phyloP scores from a whole-genome alignment of 2,113 vertebrate species.

The Eulacestoma nigropectus region DNA sequence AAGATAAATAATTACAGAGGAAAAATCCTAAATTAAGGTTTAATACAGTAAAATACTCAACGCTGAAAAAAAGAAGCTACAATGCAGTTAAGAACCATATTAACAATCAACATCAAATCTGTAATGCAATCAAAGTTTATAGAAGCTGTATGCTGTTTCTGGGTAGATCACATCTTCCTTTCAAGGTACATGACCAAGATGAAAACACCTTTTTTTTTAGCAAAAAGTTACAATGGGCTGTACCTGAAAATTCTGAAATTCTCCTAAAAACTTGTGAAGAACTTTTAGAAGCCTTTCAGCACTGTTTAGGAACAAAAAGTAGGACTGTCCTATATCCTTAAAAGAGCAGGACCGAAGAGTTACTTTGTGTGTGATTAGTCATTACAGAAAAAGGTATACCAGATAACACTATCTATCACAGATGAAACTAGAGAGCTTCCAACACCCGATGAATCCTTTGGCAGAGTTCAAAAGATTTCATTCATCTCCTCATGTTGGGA shows the following conservation, averaged over 20 bases:
- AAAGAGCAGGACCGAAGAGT: background rate
- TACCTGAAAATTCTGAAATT: background rate
- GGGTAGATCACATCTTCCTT: conserved; percentile 5
- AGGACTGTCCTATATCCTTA: background rate
- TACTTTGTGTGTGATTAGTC: background rate
- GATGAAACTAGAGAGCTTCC: background rate
- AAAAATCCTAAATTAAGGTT: conserved; percentile 39
- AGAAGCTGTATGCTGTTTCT: conserved; percentile 10
- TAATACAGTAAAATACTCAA: background rate
- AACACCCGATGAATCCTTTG: background rate
- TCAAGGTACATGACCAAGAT: background rate
- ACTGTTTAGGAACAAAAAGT: background rate
- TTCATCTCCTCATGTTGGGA: background rate
- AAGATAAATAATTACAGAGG: background rate
- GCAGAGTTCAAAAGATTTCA: background rate
- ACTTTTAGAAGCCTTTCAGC: background rate
- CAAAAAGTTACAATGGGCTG: background rate
- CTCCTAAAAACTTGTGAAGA: background rate
- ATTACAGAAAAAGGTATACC: background rate
- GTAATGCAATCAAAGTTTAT: background rate
- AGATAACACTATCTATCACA: background rate
- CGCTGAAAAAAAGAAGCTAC: conserved; percentile 16
- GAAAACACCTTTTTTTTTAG: background rate
- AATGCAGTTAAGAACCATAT: background rate
- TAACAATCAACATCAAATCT: conserved; percentile 2